Evolutionary conservation across 2,797 vertebrate species (phyloP), one percentile per base, ranked within the genome.

Genomic region (Dipus sagitta): DNA sequence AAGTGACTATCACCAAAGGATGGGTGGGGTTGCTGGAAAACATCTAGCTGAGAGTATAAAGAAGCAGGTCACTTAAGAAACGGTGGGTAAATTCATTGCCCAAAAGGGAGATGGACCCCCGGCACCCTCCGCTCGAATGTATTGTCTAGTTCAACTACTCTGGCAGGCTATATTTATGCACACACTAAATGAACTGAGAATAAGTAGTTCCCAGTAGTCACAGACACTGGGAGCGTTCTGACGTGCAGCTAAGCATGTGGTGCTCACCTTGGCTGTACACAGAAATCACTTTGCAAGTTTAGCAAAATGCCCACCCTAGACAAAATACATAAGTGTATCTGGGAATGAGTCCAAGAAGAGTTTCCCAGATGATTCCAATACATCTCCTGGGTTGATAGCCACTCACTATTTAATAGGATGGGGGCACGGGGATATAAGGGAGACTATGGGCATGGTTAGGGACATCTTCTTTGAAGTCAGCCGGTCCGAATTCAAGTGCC

Each of bases 401-500:
- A 70, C 76, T 90, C 77, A 60, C 54, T 26, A 47, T 77, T 76
- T 90, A 70, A 88, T 76, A 67, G 71, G 75, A 71, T 3, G n/a
- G 78, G 76, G 64, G 60, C 32, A 86, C 2, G 34, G 9, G 2
- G 6, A 65, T 38, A 79, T 65, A 86, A 28, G 3, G 52, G 52
- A 54, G 74, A 68, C 23, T 30, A 32, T 24, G 74, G 60, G 14
- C 34, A 60, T 18, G 34, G 12, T 15, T 34, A 24, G 68, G 84
- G 88, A n/a, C 34, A 42, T 14, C 47, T 80, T 38, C 17, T 80
- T 64, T 4, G 26, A 58, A 86, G 42, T 90, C 60, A 87, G 83
- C 70, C 24, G 90, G 90, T 47, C 75, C 24, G 32, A 24, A 85
- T 93, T 95, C 77, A 86, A 94, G 74, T 58, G 1, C 82, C 72